Evolutionary conservation across 2,888 invertebrate species (phyloP).

Genomic region (Drepana falcataria): DNA sequence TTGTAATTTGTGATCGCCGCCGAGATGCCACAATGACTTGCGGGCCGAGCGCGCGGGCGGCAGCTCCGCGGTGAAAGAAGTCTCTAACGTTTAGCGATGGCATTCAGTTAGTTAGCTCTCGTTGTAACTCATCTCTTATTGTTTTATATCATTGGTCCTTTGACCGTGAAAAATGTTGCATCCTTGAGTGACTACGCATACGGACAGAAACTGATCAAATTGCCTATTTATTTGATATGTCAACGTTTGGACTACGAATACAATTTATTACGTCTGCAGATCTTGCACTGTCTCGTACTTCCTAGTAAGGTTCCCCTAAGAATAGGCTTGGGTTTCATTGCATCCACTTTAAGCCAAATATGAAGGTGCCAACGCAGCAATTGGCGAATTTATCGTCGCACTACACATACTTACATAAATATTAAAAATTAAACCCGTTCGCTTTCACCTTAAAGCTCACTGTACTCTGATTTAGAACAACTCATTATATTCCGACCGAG

Average conservation of each 20-base stretch:
- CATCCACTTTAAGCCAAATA: too few species aligned
- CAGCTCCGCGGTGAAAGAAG: conserved; percentile 48
- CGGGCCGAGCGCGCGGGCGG: conserved; percentile 31
- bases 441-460: too few species aligned
- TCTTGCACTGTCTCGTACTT: too few species aligned
- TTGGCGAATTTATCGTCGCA: too few species aligned
- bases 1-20: conserved; percentile 70
- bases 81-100: conserved; percentile 42
- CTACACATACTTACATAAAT: too few species aligned
- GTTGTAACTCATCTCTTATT: conserved; percentile 58
- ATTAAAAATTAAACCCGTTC: too few species aligned
- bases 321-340: too few species aligned
- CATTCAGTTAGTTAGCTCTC: conserved; percentile 48
- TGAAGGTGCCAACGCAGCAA: too few species aligned
- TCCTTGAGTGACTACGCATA: conserved; percentile 20
- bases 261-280: too few species aligned
- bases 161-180: conserved; percentile 30
- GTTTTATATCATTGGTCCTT: conserved; percentile 45
- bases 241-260: conserved; percentile 2
- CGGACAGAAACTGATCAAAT: conserved; percentile 15
- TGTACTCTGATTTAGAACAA: too few species aligned
- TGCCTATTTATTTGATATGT: conserved; percentile 20
- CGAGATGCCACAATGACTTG: conserved; percentile 70
- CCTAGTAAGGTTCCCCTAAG: too few species aligned
- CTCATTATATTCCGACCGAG: too few species aligned